phyloP scores from a whole-genome alignment of 2,888 invertebrate species.

The Eulithis prunata region DNA sequence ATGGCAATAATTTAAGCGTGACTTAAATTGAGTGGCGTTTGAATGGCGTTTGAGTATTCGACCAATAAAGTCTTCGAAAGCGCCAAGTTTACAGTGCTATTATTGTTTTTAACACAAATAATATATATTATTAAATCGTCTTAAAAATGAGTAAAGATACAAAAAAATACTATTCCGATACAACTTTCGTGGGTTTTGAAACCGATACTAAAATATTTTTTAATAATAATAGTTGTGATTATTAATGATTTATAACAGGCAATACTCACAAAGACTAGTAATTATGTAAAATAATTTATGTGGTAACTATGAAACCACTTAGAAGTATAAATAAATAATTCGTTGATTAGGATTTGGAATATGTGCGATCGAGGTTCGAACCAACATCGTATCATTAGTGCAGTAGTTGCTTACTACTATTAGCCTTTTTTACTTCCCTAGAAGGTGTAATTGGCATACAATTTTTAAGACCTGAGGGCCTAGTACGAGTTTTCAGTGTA shows the following conservation, averaged over 20 bases:
- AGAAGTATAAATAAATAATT: slow-evolving; percentile 15
- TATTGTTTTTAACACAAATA: background rate
- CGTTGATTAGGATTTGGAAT: slow-evolving; percentile 15
- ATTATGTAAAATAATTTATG: slow-evolving; percentile 17
- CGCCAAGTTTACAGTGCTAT: background rate
- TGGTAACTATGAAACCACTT: slow-evolving; percentile 23
- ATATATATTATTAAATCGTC: background rate
- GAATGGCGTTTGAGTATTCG: no score
- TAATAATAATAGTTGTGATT: no score
- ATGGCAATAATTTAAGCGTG: no score
- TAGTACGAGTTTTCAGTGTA: no score
- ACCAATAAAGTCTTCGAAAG: background rate
- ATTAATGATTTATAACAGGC: slow-evolving; percentile 6
- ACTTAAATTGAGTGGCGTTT: no score
- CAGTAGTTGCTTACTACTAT: background rate
- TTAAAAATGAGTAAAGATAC: no score
- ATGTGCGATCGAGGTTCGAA: slow-evolving; percentile 3
- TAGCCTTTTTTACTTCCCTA: background rate
- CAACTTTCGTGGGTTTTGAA: no score
- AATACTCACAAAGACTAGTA: slow-evolving; percentile 29
- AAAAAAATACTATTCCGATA: no score
- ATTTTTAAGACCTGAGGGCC: no score
- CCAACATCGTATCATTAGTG: background rate
- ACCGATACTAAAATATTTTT: no score
- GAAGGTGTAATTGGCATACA: no score